Conservation (phyloP, 2,113 vertebrate genomes). For the Erythrocercus mccallii region DNA sequence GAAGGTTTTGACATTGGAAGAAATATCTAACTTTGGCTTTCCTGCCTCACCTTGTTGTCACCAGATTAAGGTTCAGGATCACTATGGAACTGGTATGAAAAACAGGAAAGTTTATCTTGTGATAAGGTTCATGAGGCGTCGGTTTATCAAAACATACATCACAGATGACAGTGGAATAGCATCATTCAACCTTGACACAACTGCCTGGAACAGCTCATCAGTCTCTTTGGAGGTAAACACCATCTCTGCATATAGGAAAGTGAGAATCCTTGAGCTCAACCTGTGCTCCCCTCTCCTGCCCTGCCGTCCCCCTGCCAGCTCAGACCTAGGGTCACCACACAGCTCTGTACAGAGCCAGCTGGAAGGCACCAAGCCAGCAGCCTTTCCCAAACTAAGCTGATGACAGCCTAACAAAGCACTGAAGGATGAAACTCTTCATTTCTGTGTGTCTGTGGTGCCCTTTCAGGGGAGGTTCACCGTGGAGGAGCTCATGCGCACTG, state of each 20-base stretch:
- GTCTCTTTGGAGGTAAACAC: slow-evolving; percentile 54
- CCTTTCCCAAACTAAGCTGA: background rate
- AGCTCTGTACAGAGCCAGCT: background rate
- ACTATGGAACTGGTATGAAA: slow-evolving; percentile 28
- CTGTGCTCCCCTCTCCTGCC: background rate
- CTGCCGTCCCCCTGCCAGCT: background rate
- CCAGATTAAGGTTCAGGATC: slow-evolving; percentile 57
- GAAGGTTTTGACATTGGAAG: background rate
- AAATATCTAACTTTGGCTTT: background rate
- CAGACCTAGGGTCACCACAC: background rate
- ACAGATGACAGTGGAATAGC: slow-evolving; percentile 44
- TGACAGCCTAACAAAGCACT: background rate
- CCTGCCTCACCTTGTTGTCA: background rate
- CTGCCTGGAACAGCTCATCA: slow-evolving; percentile 47
- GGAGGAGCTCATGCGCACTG: background rate
- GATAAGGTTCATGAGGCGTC: slow-evolving; percentile 36
- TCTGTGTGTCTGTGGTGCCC: background rate
- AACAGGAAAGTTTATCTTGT: slow-evolving; percentile 49
- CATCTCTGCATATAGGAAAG: background rate
- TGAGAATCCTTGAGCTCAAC: background rate
- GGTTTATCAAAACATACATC: slow-evolving; percentile 45
- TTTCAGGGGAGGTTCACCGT: slow-evolving; percentile 56
- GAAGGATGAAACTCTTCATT: background rate
- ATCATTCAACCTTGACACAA: slow-evolving; percentile 41
- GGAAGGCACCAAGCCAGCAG: background rate